Percentiles rank a stretch among this genome's conserved stretches.
Evolutionary conservation across 1,140 invertebrate species (phyloP).

Genomic region (Hyphantria cunea): DNA sequence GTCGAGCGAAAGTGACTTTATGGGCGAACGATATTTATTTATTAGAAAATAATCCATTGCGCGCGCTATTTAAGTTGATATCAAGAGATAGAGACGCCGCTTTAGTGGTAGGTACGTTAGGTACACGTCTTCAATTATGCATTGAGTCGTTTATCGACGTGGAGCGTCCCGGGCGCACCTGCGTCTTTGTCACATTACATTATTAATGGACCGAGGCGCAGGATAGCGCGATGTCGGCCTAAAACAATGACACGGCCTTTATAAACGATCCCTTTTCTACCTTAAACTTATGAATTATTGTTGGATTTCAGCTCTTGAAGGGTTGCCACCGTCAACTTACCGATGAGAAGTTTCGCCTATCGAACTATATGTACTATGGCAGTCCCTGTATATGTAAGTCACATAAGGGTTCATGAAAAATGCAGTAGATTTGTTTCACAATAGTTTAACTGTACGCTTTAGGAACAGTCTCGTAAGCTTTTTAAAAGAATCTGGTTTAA

Average conservation of each 20-base stretch:
- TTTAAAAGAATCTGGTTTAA: too few relatives aligned
- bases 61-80: conserved; percentile 38
- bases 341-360: conserved; percentile 5
- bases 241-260: conserved; percentile 39
- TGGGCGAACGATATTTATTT: too few relatives aligned
- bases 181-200: conserved; percentile 69
- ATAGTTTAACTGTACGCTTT: too few relatives aligned
- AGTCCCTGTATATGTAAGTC: too few relatives aligned
- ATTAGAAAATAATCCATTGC: conserved; percentile 56
- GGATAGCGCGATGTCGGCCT: conserved; percentile 26
- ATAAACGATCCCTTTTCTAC: conserved; percentile 36
- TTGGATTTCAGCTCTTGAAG: conserved; percentile 12
- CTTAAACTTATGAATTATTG: conserved; percentile 41
- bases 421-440: too few relatives aligned
- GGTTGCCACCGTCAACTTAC: conserved; percentile 21
- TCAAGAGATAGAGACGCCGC: too few relatives aligned
- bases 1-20: too few relatives aligned
- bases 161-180: conserved; percentile 52
- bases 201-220: conserved; percentile 65
- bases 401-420: too few relatives aligned
- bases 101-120: too few relatives aligned
- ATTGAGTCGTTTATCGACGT: conserved; percentile 66
- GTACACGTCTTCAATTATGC: conserved; percentile 71
- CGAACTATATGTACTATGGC: too few relatives aligned
- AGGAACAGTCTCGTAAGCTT: too few relatives aligned